These are phyloP conservation scores for Eulithis testata DNA, from an alignment of 2,888 invertebrate species.

Conservation along the genomic window DNA sequence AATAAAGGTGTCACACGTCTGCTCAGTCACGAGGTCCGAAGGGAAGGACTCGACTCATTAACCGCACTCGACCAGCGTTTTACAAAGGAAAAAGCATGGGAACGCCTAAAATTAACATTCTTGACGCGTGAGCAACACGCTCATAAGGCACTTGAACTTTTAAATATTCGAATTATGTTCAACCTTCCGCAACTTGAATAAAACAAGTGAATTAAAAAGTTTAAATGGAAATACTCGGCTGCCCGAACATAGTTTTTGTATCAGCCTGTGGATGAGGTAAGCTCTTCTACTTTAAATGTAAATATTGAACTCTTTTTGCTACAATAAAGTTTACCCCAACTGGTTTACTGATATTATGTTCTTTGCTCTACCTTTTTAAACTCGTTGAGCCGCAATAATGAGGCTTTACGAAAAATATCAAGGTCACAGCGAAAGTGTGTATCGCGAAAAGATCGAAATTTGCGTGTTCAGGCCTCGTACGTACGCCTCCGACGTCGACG, in stretches of 20 bases:
- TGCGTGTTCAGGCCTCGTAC: constrained; percentile 63
- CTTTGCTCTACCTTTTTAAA: constrained; percentile 30
- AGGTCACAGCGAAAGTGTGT: constrained; percentile 51
- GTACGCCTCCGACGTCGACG: constrained; percentile 57
- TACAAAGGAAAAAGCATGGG: constrained; percentile 29
- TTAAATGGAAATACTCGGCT: constrained; percentile 10
- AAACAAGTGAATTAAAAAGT: constrained; percentile 18
- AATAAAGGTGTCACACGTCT: too few relatives aligned
- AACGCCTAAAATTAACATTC: constrained; percentile 34
- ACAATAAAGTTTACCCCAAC: constrained; percentile 20
- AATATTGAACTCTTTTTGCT: constrained; percentile 16
- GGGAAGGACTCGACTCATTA: too few relatives aligned
- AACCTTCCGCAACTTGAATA: constrained; percentile 18
- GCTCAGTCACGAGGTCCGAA: too few relatives aligned
- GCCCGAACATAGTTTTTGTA: constrained; percentile 5
- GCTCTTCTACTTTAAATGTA: constrained; percentile 17
- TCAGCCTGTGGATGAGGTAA: constrained; percentile 7
- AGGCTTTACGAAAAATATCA: constrained; percentile 51
- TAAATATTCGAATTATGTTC: constrained; percentile 21
- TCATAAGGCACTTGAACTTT: constrained; percentile 29
- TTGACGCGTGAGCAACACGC: constrained; percentile 18
- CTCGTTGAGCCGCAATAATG: constrained; percentile 33
- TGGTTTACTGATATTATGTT: constrained; percentile 14
- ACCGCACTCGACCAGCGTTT: constrained; percentile 37
- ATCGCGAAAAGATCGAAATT: constrained; percentile 61